These are phyloP conservation scores for Marmota monax DNA, from an alignment of 2,113 vertebrate species.

Conservation along the genomic window DNA sequence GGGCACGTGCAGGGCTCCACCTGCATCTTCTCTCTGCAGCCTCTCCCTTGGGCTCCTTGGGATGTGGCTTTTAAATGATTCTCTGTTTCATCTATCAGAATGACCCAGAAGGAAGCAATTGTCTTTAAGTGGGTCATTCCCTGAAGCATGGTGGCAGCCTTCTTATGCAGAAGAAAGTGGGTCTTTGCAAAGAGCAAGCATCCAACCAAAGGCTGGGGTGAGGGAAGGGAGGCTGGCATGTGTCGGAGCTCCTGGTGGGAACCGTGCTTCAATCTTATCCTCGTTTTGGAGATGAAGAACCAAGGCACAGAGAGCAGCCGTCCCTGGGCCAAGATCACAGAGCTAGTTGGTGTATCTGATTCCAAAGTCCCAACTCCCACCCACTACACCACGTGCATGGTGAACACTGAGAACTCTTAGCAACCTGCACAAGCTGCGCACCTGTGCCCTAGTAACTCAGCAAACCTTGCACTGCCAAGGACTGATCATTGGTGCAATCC, in stretches of 20 bases:
- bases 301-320: rapidly evolving
- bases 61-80: conserved; percentile 43
- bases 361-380: background rate
- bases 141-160: conserved; percentile 17
- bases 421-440: background rate
- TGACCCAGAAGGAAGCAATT: conserved; percentile 60
- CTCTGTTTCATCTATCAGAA: conserved; percentile 36
- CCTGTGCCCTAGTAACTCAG: rapidly evolving
- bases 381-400: rapidly evolving
- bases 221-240: rapidly evolving
- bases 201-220: background rate
- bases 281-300: background rate
- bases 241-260: background rate
- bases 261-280: background rate
- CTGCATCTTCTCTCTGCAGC: background rate
- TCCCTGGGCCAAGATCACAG: background rate
- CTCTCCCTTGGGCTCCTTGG: background rate
- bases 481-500: rapidly evolving
- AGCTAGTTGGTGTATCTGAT: background rate
- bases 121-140: conserved; percentile 72
- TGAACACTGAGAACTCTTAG: background rate
- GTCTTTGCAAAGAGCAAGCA: conserved; percentile 19
- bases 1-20: too few species aligned
- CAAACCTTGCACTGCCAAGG: background rate
- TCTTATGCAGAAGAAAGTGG: conserved; percentile 36